Conservation (phyloP, 2,797 vertebrate species). For the Acropternis orthonyx region DNA sequence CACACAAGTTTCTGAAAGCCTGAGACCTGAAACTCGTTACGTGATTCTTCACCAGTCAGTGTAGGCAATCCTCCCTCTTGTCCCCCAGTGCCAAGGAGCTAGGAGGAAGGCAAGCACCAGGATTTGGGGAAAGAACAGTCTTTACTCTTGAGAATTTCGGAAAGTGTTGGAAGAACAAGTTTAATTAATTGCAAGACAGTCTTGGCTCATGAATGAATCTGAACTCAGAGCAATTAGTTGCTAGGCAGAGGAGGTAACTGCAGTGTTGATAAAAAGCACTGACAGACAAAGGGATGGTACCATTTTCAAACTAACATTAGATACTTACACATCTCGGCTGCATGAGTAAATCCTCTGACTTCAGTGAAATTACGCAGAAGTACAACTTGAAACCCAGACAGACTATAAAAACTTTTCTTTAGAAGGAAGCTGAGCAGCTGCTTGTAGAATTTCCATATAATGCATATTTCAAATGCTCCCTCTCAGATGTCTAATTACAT, state of each 20-base stretch:
- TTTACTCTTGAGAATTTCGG: background rate
- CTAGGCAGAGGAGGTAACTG: background rate
- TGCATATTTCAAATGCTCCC: background rate
- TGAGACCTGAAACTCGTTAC: background rate
- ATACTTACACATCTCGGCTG: background rate
- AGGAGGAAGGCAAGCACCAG: background rate
- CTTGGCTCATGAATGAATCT: background rate
- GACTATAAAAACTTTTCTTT: background rate
- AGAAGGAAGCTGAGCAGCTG: background rate
- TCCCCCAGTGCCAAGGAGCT: background rate
- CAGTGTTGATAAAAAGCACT: background rate
- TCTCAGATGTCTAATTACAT: background rate
- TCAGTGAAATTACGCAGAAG: background rate
- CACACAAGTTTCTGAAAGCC: background rate
- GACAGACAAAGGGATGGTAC: background rate
- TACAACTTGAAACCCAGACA: background rate
- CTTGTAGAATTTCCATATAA: background rate
- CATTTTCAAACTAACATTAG: background rate
- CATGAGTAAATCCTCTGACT: background rate
- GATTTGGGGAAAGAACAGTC: background rate
- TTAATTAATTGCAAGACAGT: background rate
- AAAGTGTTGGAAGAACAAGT: background rate
- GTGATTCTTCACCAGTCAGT: background rate
- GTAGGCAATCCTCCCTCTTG: background rate
- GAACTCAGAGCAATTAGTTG: background rate